A percentile compares a stretch with the other conserved stretches of the same genome.
These are phyloP conservation scores for Neodon shergylaensis DNA, from an alignment of 2,113 vertebrate species.

Conservation along the genomic window DNA sequence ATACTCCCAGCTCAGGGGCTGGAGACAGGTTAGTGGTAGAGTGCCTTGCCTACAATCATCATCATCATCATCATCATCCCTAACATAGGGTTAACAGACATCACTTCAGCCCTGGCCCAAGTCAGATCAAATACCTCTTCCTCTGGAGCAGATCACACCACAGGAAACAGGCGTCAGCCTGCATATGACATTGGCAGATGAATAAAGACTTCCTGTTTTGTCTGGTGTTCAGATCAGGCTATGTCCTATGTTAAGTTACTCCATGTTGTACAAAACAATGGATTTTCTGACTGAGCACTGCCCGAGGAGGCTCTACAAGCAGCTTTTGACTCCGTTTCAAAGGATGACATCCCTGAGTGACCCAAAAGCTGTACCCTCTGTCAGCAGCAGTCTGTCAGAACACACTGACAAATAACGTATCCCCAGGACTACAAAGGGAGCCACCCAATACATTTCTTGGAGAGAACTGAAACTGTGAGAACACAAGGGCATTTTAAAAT, in stretches of 20 bases:
- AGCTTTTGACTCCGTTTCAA: neutral
- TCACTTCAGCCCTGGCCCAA: neutral
- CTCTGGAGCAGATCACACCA: neutral
- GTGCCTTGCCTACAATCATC: neutral
- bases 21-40: neutral
- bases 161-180: neutral
- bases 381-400: neutral
- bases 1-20: neutral
- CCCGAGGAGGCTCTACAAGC: neutral
- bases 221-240: neutral
- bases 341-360: neutral
- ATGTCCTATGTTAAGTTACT: neutral
- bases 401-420: neutral
- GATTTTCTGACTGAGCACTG: neutral
- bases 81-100: neutral
- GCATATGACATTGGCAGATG: constrained; percentile 14
- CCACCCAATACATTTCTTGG: neutral
- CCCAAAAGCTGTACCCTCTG: neutral
- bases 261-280: neutral
- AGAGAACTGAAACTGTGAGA: neutral
- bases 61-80: neutral
- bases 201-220: neutral
- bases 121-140: neutral
- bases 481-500: neutral
- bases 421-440: neutral